Evolutionary conservation across 2,113 vertebrate genomes (phyloP), one percentile per base, ranked within the genome.

Genomic region (Labeo rohita): DNA sequence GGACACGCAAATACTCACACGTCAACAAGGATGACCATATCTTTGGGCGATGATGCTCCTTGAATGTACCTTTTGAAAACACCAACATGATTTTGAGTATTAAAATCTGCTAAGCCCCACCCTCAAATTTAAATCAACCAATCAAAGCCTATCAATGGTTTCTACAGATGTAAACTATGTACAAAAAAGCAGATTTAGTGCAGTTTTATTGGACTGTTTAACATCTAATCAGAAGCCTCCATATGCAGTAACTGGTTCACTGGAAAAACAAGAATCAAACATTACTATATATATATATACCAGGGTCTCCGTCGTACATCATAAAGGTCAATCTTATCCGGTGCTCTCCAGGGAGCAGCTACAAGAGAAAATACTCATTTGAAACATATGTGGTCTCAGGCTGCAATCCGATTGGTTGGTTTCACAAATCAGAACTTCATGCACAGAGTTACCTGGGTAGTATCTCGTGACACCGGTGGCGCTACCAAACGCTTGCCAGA

Each of bases 11-110:
- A 28, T 45, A 99, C 98, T 99, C 92, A 99, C 98, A 99, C 98
- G 0, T 99, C 98, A 76, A 99, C 97, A 0, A 99, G 98, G 93
- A 99, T 99, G 92, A 99, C 97, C 98, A 99, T 99, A 90, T 99
- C 98, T 94, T 99, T 99, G 0, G 98, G 98, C 0, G 98, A 99
- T 0, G 98, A 99, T 54, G 98, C 98, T 0, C 98, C 98, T 90
- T 99, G 98, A 90, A 99, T 99, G 88, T 99, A 99, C 98, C 98
- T 99, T 94, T 66, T 23, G 34, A 68, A 77, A 54, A 36, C 73
- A 74, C 8, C 0, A 0, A 45, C 18, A 39, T 12, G 5, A n/a
- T 16, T 45, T 73, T n/a, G 9, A 73, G 18, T 6, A 45, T 45
- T 10, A 45, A 2, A 2, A 73, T 45, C 9, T 23, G 9, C 8